Base-by-base conservation (phyloP, 23 tunicate genomes). In the Halocynthia aurantium region DNA sequence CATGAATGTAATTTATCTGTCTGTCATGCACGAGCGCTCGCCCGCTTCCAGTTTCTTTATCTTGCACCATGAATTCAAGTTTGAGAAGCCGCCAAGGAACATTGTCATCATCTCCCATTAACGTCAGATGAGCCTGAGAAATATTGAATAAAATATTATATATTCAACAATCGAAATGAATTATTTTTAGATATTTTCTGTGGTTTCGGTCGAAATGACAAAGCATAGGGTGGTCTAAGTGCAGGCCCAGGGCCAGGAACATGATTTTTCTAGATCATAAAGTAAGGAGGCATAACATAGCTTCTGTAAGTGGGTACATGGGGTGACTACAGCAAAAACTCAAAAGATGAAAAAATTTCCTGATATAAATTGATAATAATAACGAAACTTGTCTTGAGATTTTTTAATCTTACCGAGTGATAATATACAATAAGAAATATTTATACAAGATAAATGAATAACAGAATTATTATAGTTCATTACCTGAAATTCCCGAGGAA, bases 61-160 rank as follows among this genome's bases (percentile, higher is more conserved):
- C 99, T 69, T 89, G 88, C 22, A 96, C 99, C 50, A 89, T 52
- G 56, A 96, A 77, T 50, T 84, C 81, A 5, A 96, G 64, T 70
- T 89, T 85, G 6, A 96, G 72, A 6, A 96, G 68, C 13, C 96
- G 79, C 99, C 99, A 96, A n/a, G 99, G 99, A 17, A 85, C 67
- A 6, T 89, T 84, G 19, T 71, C 81, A 7, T 72, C 78, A 61
- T 96, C 96, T 10, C 99, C 96, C 92, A 91, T 91, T 8, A 96
- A 52, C 4, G 99, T 96, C 7, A 96, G 66, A 15, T 55, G 66
- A 6, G 89, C 96, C 61, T 86, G 73, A 6, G 6, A 73, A 17
- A 50, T 49, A 50, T 8, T 8, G 50, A 22, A 71, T n/a, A 74
- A 52, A 70, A 8, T 18, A 70, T 18, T 10, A 10, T 57, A 10